Conservation (phyloP, 2,797 vertebrate species). For the Anableps anableps region DNA sequence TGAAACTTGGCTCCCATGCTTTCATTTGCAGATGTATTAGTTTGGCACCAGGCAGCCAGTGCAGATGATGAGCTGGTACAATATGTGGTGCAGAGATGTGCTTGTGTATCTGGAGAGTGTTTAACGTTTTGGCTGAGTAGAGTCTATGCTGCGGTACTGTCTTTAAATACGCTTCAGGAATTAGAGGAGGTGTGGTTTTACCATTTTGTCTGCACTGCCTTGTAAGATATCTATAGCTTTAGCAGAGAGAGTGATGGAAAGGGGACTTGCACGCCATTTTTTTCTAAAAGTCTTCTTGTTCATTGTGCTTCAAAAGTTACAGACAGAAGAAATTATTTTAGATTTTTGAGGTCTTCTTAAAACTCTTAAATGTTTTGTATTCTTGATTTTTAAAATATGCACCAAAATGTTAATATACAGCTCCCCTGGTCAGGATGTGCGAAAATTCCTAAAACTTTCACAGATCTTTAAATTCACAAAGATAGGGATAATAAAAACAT, state of each 20-base stretch:
- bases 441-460: background rate
- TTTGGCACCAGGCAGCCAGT: slow-evolving; percentile 51
- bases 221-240: background rate
- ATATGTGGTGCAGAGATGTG: slow-evolving; percentile 41
- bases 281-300: background rate
- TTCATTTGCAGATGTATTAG: slow-evolving; percentile 59
- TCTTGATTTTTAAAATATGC: background rate
- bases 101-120: slow-evolving; percentile 24
- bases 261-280: background rate
- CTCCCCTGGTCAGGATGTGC: background rate
- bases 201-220: background rate
- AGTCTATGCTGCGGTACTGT: slow-evolving; percentile 47
- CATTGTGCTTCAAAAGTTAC: background rate
- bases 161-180: slow-evolving; percentile 19
- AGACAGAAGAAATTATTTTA: background rate
- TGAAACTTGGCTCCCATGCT: slow-evolving; percentile 58
- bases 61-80: slow-evolving; percentile 55
- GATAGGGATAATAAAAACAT: background rate
- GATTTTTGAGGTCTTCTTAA: background rate
- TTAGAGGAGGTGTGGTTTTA: slow-evolving; percentile 21
- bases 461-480: background rate
- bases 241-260: background rate
- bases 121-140: slow-evolving; percentile 29
- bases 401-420: background rate
- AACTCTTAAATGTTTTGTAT: background rate